Evolutionary conservation across 2,888 invertebrate species (phyloP).

Genomic region (Alentia gelatinosa): DNA sequence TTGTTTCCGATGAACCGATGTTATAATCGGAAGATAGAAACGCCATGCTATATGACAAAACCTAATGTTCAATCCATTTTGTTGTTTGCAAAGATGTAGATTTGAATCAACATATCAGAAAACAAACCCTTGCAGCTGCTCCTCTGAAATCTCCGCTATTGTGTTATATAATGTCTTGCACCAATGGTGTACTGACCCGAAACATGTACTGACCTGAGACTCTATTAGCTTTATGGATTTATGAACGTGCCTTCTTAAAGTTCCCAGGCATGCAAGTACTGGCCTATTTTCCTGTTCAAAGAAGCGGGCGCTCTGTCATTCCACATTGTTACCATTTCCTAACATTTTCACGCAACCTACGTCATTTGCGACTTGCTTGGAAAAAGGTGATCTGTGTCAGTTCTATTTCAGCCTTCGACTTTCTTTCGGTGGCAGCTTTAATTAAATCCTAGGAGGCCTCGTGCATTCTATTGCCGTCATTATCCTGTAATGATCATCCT

Average conservation of each 20-base stretch:
- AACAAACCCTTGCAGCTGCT: too few relatives aligned
- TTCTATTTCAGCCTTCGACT: not conserved
- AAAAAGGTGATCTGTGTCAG: not conserved
- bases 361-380: not conserved
- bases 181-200: not conserved
- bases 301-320: not conserved
- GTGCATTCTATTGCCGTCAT: not conserved
- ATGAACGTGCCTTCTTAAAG: too few relatives aligned
- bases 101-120: too few relatives aligned
- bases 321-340: constrained; percentile 9
- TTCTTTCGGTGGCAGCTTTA: not conserved
- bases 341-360: not conserved
- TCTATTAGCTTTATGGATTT: too few relatives aligned
- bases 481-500: not conserved
- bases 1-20: too few relatives aligned
- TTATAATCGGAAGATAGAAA: too few relatives aligned
- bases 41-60: too few relatives aligned
- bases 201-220: too few relatives aligned
- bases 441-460: not conserved
- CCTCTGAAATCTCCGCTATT: not conserved
- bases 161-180: not conserved
- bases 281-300: too few relatives aligned
- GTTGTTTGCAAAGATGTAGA: too few relatives aligned
- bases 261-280: too few relatives aligned
- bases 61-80: too few relatives aligned